Base-by-base conservation (phyloP, 2,888 invertebrate species). In the Colostygia pectinataria region DNA sequence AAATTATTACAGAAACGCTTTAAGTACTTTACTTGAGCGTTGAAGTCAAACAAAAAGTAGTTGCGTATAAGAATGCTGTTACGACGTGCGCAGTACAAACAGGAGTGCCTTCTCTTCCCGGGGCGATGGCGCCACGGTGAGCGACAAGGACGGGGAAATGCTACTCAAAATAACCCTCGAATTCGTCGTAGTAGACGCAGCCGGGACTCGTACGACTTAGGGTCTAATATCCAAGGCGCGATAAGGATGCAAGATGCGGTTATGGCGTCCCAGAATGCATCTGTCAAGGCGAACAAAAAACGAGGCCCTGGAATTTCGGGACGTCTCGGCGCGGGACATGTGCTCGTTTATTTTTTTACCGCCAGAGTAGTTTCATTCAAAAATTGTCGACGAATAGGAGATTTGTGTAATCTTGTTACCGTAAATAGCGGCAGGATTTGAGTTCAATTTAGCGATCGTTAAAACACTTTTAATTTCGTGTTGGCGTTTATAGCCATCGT, bases 331-430 rank as follows among this genome's bases (percentile, higher is more conserved):
- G 77, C 77, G 76, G 68, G 79, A 82, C 86, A 88, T 70, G 77
- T 84, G 88, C 81, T 82, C 76, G 76, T 85, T 83, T 84, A 83
- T 86, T 88, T 88, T 77, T 87, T 87, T 78, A 78, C 66, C 59
- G 61, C 58, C 63, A 61, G 73, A 71, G 72, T 75, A 76, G 84
- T 73, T 87, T 87, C 90, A 90, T 90, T 89, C 88, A 90, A 88
- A 88, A 87, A 83, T 81, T 80, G 83, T 83, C 83, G 79, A 77
- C 83, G 84, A 71, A 79, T 80, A 82, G 78, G 72, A 79, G 83
- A 88, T 88, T 89, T 87, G 83, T 86, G 84, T 89, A 88, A 90
- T 88, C 88, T 87, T 81, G 83, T 88, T 87, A 83, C 71, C 77
- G 81, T 80, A 76, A n/a, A 82, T 76, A 80, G 79, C 71, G 71